Base-by-base conservation (phyloP, 1,140 invertebrate genomes). In the Metaphire vulgaris region DNA sequence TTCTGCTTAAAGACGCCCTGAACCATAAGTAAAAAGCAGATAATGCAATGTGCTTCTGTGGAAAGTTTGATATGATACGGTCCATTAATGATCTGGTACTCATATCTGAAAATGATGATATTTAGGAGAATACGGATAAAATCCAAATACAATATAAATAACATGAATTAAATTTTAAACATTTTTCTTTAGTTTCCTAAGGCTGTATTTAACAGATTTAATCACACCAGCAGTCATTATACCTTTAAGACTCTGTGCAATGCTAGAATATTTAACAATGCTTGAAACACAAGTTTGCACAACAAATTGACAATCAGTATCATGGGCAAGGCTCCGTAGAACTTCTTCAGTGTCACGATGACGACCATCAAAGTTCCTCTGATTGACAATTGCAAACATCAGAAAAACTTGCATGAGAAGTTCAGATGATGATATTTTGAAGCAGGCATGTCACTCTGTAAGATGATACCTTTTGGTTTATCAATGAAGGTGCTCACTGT, bases 241-340 rank as follows among this genome's bases (percentile, higher is more conserved):
- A 74, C 93, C 93, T 85, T 97, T 97, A 1, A 94, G 76, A 82
- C 92, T 95, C 86, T 97, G 95, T 32, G 89, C 89, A 28, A 92
- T 88, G 85, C 94, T 96, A 1, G 88, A 86, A 21, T 78, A 78
- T 72, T 82, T 80, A 14, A 89, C 88, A 80, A 89, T 89, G 29
- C 81, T 77, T 33, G 79, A 56, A 68, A 89, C 87, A 76, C 90
- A 90, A 80, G 89, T 88, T 79, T 89, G 85, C 29, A 97, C 87
- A 80, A 94, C 89, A 66, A 90, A 87, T 72, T 88, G 88, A 82
- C 91, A 91, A 75, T 94, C 90, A 33, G 89, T 83, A 74, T 92
- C 90, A 83, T 91, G 88, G 0, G 93, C 91, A 77, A 94, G 88
- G 12, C 90, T 90, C 74, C 90, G 87, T 64, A 96, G 86, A 74